Percentiles rank a stretch among this genome's conserved stretches.
These are phyloP conservation scores for Acropora tenuis DNA, from an alignment of 64 coral and sea anemone genomes.

Conservation along the genomic window DNA sequence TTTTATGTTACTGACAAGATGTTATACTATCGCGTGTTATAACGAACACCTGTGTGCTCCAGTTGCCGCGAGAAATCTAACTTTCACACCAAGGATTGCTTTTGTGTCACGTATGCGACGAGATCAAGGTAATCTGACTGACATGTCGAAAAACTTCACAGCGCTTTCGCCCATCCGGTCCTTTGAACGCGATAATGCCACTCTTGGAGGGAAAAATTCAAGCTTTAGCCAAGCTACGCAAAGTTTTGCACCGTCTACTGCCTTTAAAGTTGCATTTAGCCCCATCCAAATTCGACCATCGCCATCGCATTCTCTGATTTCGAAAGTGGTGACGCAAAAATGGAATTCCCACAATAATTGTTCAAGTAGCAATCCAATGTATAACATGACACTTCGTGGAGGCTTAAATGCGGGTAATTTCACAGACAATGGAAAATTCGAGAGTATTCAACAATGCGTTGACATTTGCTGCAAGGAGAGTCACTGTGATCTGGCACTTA, in stretches of 20 bases:
- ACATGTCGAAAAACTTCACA: slow-evolving; percentile 14
- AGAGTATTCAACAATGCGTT: slow-evolving; percentile 38
- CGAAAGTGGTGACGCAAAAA: background rate
- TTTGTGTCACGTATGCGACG: slow-evolving; percentile 74
- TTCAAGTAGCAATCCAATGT: background rate
- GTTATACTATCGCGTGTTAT: slow-evolving; percentile 81
- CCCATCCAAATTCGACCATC: slow-evolving; percentile 1
- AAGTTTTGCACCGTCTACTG: background rate
- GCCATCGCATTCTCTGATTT: background rate
- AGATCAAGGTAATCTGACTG: slow-evolving; percentile 37
- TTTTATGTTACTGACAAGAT: slow-evolving; percentile 82
- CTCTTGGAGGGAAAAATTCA: background rate
- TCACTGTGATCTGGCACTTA: slow-evolving; percentile 87
- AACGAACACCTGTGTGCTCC: slow-evolving; percentile 62
- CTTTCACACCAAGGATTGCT: slow-evolving; percentile 71
- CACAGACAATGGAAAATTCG: slow-evolving; percentile 67
- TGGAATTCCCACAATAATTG: slow-evolving; percentile 21
- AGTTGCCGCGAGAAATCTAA: slow-evolving; percentile 69
- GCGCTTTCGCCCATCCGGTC: background rate
- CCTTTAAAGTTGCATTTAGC: background rate
- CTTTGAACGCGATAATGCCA: background rate
- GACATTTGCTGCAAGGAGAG: slow-evolving; percentile 64
- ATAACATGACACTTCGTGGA: slow-evolving; percentile 60
- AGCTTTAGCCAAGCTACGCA: background rate
- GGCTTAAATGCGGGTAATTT: slow-evolving; percentile 77